These are phyloP conservation scores for Zaprionus gabonicus DNA, from an alignment of 1,140 invertebrate genomes.

Conservation along the genomic window DNA sequence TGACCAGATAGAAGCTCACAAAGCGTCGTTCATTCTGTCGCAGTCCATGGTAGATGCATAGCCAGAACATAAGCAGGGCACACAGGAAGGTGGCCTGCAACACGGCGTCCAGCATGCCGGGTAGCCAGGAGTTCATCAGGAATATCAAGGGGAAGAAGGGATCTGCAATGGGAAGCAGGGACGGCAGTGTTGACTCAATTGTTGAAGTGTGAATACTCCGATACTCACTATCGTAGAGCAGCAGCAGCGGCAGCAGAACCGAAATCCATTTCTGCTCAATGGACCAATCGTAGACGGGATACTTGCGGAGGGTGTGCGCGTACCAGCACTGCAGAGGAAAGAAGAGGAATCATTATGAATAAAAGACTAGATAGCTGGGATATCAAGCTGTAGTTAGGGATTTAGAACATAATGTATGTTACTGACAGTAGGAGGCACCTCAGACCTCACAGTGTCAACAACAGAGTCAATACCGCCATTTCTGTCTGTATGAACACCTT, in stretches of 20 bases:
- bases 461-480: too few species aligned
- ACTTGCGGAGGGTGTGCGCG: conserved; percentile 94
- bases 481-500: too few species aligned
- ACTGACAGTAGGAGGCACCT: too few species aligned
- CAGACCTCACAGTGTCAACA: too few species aligned
- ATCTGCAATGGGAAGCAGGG: conserved; percentile 87
- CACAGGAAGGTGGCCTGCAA: conserved; percentile 96
- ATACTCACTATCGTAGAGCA: conserved; percentile 95
- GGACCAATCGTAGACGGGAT: conserved; percentile 96
- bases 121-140: conserved; percentile 94
- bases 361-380: conserved; percentile 73
- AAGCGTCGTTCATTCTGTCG: conserved; percentile 96
- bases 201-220: neutral
- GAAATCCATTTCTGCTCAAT: conserved; percentile 99
- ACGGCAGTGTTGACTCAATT: neutral
- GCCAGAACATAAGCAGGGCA: conserved; percentile 95
- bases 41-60: conserved; percentile 94
- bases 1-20: conserved; percentile 95
- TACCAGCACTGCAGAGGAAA: conserved; percentile 92
- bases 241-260: conserved; percentile 93
- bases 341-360: neutral
- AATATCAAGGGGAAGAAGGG: conserved; percentile 96
- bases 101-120: conserved; percentile 94
- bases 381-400: too few species aligned
- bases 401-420: too few species aligned